Percentiles rank a stretch among this genome's conserved stretches.
These are phyloP conservation scores for Hydra vulgaris DNA, from an alignment of 30 jellyfish, hydroid and myxozoan species.

Conservation along the genomic window DNA sequence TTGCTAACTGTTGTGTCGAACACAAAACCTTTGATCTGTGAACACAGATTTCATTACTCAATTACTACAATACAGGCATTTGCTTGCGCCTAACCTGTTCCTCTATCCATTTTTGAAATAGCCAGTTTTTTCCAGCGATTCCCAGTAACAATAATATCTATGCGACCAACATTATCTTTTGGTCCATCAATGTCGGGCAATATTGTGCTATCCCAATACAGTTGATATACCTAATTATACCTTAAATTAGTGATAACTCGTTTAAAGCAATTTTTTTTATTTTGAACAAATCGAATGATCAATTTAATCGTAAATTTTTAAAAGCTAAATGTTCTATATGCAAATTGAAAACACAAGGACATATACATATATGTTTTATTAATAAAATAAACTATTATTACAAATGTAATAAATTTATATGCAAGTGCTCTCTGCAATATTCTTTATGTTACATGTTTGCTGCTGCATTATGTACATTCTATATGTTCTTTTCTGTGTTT, in stretches of 20 bases:
- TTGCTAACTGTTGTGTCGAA: neutral
- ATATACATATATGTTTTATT: neutral
- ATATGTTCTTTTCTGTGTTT: neutral
- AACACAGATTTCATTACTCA: neutral
- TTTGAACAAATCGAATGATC: no score
- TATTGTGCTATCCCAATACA: neutral
- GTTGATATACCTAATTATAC: no score
- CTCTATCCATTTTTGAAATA: neutral
- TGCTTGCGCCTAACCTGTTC: neutral
- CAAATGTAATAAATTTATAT: neutral
- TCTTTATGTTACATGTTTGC: neutral
- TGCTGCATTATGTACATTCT: neutral
- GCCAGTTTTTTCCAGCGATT: neutral
- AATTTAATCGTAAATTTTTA: no score
- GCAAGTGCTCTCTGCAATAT: neutral
- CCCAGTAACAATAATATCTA: neutral
- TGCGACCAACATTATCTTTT: neutral
- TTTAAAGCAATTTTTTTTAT: no score
- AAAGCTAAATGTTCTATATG: neutral
- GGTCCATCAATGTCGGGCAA: neutral
- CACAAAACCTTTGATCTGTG: neutral
- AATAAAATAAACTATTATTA: neutral
- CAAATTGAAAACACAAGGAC: neutral
- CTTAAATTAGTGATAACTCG: no score
- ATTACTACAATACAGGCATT: neutral